Conservation (phyloP, 2,888 invertebrate species). For the Drosophila merina region DNA sequence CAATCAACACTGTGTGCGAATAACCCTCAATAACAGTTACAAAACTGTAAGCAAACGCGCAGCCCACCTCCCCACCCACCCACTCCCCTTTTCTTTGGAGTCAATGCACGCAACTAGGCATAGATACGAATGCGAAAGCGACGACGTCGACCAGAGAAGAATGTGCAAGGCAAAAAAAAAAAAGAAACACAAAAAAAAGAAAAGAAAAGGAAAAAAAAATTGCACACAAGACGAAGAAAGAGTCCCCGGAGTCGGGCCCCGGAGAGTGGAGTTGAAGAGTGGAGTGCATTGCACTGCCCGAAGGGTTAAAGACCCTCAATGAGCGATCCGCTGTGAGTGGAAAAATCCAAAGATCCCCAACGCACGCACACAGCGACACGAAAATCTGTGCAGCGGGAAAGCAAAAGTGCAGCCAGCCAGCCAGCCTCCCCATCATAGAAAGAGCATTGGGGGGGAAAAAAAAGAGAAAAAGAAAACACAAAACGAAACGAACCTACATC, state of each 20-base stretch:
- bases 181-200: slow-evolving; percentile 41
- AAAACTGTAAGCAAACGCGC: slow-evolving; percentile 74
- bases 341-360: slow-evolving; percentile 74
- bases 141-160: slow-evolving; percentile 52
- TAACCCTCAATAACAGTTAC: slow-evolving; percentile 80
- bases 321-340: slow-evolving; percentile 60
- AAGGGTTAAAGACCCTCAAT: slow-evolving; percentile 82
- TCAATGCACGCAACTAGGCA: slow-evolving; percentile 46
- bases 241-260: slow-evolving; percentile 28
- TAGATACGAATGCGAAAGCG: slow-evolving; percentile 43
- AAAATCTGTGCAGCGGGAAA: slow-evolving; percentile 70
- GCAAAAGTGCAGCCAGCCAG: slow-evolving; percentile 68
- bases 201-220: slow-evolving; percentile 57
- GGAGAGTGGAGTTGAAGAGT: slow-evolving; percentile 36
- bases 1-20: slow-evolving; percentile 48
- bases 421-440: slow-evolving; percentile 54
- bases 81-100: slow-evolving; percentile 10
- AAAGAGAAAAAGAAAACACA: slow-evolving; percentile 21
- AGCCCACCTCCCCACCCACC: slow-evolving; percentile 19
- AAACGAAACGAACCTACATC: slow-evolving; percentile 69
- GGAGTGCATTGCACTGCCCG: slow-evolving; percentile 78
- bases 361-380: slow-evolving; percentile 37
- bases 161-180: slow-evolving; percentile 56
- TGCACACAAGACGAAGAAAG: slow-evolving; percentile 47
- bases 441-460: slow-evolving; percentile 41